Evolutionary conservation across 2,888 invertebrate genomes (phyloP), one percentile per base, ranked within the genome.

Genomic region (Carterocephalus palaemon): DNA sequence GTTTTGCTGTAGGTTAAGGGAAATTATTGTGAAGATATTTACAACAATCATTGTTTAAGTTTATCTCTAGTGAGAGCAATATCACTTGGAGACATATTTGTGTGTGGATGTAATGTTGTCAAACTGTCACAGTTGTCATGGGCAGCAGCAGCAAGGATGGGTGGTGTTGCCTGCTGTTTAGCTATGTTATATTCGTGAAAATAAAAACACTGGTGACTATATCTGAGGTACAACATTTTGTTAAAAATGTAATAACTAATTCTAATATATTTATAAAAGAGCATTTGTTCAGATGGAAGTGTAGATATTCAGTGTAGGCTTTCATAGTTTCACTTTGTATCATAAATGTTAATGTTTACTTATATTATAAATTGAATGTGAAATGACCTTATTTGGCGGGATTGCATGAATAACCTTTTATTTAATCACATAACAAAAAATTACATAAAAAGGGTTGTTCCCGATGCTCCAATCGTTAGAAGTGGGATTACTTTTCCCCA

Each of bases 1-100:
- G 77, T 82, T 79, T 83, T 79, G 80, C 81, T 75, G 54, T 83
- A 82, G 75, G 57, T 51, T 82, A 80, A 79, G 77, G 65, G 48
- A 51, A 67, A 70, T 75, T 78, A 78, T 70, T 75, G 75, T 75
- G 70, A 68, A 72, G 60, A 67, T 72, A 62, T 70, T 59, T 59
- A 55, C 48, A 46, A 54, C 46, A 47, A 49, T 60, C 52, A 66
- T 67, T 73, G 70, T 75, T 75, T 73, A 58, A 68, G 63, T 59
- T 64, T 66, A 56, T 62, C 59, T 64, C 33, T 41, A 38, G 43
- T 46, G 34, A 59, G 60, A 52, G 56, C 62, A 62, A 64, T 54
- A 54, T 54, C 28, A 29, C 15, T 28, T 22, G 10, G 20, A n/a
- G 19, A 45, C 16, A 23, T 29, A 31, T 9, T n/a, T 39, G 39